Percentiles rank a stretch among this genome's conserved stretches.
Conservation (phyloP, 2,797 vertebrate genomes). For the Odontamblyopus rebecca region DNA sequence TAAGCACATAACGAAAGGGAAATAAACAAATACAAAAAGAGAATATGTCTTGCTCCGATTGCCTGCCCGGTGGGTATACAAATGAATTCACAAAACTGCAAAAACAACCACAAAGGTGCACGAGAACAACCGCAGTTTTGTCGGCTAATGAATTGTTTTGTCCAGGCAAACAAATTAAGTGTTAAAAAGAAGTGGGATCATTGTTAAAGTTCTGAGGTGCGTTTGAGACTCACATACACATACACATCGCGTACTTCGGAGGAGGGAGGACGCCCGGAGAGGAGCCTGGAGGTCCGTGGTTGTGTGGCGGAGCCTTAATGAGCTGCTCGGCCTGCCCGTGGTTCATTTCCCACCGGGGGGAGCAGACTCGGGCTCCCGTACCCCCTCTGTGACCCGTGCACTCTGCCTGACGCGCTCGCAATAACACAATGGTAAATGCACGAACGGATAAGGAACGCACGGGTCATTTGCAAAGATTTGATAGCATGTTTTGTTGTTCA, state of each 20-base stretch:
- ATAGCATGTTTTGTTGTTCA: neutral
- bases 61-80: constrained; percentile 5
- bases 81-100: constrained; percentile 3
- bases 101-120: neutral
- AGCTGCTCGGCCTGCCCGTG: constrained; percentile 52
- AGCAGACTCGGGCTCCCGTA: constrained; percentile 43
- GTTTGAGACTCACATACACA: constrained; percentile 18
- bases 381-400: constrained; percentile 45
- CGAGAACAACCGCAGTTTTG: constrained; percentile 13
- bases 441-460: neutral
- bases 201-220: constrained; percentile 27
- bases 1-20: neutral
- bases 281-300: constrained; percentile 25
- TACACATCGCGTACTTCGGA: neutral
- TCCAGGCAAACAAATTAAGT: constrained; percentile 21
- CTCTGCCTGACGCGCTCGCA: constrained; percentile 29
- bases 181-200: constrained; percentile 8
- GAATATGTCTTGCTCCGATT: neutral
- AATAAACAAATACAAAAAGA: neutral
- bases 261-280: constrained; percentile 2
- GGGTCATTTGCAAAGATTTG: neutral
- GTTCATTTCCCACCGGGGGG: constrained; percentile 51
- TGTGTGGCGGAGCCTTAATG: constrained; percentile 56
- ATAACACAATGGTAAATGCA: neutral
- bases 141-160: constrained; percentile 30